Base-by-base conservation (phyloP, 1,140 invertebrate species). In the Drosophila ohnishii region DNA sequence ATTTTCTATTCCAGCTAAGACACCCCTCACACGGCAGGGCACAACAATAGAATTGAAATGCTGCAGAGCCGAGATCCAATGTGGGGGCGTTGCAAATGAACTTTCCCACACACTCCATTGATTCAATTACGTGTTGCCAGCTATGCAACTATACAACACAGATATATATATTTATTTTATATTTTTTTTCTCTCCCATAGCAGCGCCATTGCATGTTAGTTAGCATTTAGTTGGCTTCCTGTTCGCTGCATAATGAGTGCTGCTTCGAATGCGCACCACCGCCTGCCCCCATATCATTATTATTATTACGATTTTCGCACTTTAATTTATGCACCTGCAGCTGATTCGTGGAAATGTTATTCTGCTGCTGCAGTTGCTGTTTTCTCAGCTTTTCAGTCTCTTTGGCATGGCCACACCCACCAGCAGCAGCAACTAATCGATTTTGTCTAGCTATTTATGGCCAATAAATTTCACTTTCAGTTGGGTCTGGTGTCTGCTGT, bases 261-360 rank as follows among this genome's bases (percentile, higher is more conserved):
- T 55, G 25, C 35, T 53, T 35, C 44, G 63, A 50, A 35, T 47
- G 64, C 45, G 14, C 28, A 35, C 30, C 28, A 35, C 30, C 40
- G 55, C 53, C 69, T 67, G 62, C 66, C 75, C 62, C 70, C 75
- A 69, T 87, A 82, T 72, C 66, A 87, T 87, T 83, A 88, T 83
- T 61, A 61, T 75, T 88, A 87, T 88, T 81, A 81, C 83, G 81
- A 60, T 82, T 87, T 87, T 87, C 83, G 72, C 83, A 87, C 83
- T 87, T 88, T 87, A 87, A 87, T 87, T 87, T 87, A 87, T 87
- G 83, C 83, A 87, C 84, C 83, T 87, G 82, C 76, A 76, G 83
- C 83, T 87, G 72, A 88, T 87, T 87, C 83, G 83, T 59, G 69
- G 69, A 72, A 47, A 57, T 59, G 51, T 71, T 22, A 37, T 55